Percentiles rank a stretch among this genome's conserved stretches.
Conservation (phyloP, 2,888 invertebrate genomes). For the Apocheima hispidaria region DNA sequence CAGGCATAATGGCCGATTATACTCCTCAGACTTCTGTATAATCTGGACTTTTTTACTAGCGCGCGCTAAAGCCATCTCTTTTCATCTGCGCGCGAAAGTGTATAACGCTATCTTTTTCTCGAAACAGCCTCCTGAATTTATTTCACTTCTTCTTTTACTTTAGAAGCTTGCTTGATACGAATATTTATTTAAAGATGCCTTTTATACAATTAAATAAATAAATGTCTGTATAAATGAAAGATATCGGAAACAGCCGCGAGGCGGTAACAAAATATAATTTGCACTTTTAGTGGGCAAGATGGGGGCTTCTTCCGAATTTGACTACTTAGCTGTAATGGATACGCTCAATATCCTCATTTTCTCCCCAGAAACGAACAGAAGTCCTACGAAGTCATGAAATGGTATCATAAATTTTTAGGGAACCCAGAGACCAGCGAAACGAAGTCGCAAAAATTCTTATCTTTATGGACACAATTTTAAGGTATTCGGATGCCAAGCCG, state of each 20-base stretch:
- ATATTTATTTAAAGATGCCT: too few relatives aligned
- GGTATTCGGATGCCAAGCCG: conserved; percentile 61
- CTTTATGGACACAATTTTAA: conserved; percentile 71
- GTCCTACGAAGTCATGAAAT: conserved; percentile 66
- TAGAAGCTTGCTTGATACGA: too few relatives aligned
- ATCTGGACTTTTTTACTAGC: too few relatives aligned
- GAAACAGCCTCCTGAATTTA: too few relatives aligned
- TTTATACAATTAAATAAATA: too few relatives aligned
- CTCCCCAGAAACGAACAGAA: conserved; percentile 57
- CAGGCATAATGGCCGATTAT: too few relatives aligned
- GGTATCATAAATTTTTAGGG: conserved; percentile 69
- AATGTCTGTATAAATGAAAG: background rate
- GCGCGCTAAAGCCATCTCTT: too few relatives aligned
- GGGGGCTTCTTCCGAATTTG: conserved; percentile 22
- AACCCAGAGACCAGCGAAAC: conserved; percentile 60
- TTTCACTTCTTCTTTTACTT: too few relatives aligned
- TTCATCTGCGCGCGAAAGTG: too few relatives aligned
- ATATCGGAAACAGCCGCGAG: background rate
- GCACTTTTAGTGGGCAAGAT: conserved; percentile 25
- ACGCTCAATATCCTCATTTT: conserved; percentile 55
- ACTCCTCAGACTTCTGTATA: too few relatives aligned
- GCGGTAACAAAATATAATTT: conserved; percentile 25
- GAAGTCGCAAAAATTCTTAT: conserved; percentile 71
- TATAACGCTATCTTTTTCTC: too few relatives aligned
- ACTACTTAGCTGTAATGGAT: conserved; percentile 50